phyloP scores from a whole-genome alignment of 2,888 invertebrate species.

The Pheosia tremula region DNA sequence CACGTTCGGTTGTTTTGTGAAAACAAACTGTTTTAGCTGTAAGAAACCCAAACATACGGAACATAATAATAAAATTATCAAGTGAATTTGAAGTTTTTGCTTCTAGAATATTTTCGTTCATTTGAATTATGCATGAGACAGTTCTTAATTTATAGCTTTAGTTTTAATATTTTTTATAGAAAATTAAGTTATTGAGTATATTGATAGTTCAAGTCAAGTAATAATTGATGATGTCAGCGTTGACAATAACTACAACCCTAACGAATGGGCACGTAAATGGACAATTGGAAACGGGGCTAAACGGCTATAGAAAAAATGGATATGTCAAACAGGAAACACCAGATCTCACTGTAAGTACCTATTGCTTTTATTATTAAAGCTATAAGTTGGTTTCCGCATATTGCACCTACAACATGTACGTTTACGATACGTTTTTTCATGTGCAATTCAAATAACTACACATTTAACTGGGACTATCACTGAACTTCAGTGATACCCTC shows the following conservation, averaged over 20 bases:
- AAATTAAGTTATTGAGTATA: conserved; percentile 19
- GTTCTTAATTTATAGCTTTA: conserved; percentile 32
- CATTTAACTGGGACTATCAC: background rate
- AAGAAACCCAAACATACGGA: conserved; percentile 31
- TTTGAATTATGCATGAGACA: conserved; percentile 19
- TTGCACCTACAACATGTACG: background rate
- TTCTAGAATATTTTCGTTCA: conserved; percentile 18
- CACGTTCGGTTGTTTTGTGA: conserved; percentile 40
- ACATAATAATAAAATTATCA: conserved; percentile 29
- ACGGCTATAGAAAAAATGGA: conserved; percentile 75
- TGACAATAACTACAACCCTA: conserved; percentile 73
- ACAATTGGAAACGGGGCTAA: conserved; percentile 64
- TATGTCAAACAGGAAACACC: conserved; percentile 57
- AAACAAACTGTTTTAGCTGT: conserved; percentile 29
- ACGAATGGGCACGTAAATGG: conserved; percentile 63
- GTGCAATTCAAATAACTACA: too few species aligned
- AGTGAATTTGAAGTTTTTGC: conserved; percentile 32
- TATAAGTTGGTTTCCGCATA: background rate
- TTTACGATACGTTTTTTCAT: too few species aligned
- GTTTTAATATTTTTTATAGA: conserved; percentile 21
- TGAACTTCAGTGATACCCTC: background rate
- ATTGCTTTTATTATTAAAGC: conserved; percentile 4
- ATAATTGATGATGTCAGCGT: conserved; percentile 66
- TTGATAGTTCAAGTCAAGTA: conserved; percentile 29
- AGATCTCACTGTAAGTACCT: conserved; percentile 61